Base-by-base conservation (phyloP, 2,113 vertebrate genomes). In the Meleagris gallopavo region DNA sequence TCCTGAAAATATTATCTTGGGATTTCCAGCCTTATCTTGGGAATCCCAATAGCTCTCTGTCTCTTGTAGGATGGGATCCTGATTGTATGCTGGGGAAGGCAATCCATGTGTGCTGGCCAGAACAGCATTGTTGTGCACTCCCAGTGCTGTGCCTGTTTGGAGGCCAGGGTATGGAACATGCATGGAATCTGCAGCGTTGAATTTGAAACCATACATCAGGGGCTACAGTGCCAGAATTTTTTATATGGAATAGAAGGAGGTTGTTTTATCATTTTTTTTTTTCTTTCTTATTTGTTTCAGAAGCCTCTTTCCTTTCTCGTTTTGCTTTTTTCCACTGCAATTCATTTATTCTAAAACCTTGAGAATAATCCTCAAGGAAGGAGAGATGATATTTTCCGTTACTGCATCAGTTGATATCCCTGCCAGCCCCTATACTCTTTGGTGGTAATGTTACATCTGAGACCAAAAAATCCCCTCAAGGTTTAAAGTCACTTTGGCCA, bases 401-500 rank as follows among this genome's bases (percentile, higher is more conserved):
- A 40, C 72, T 48, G 83, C 80, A 78, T 52, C 36, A 9, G 29
- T 89, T 91, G 69, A 40, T 83, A 55, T 5, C n/a, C 52, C 85
- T 88, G 69, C 73, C 79, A 88, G 38, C 61, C 77, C 60, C 50
- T 80, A 2, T 74, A 52, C 61, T 74, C 38, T 94, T 87, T 74
- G 46, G 84, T 2, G 9, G 64, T 77, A 91, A 94, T 80, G 41
- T 83, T 72, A 43, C 61, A 74, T 91, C 64, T 61, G 72, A 94
- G 76, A 83, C 72, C 69, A 88, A 64, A 64, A 94, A 93, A 80
- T 60, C 15, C 92, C 91, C 89, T 88, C 1, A 0, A 86, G 91
- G 91, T 80, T 86, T 61, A 88, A 96, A 95, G 83, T 75, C 91
- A 90, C 79, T 95, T 88, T 93, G 85, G 55, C 55, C 91, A 64